Evolutionary conservation across 1,140 invertebrate species (phyloP).

Genomic region (Leptoteleia sp.): DNA sequence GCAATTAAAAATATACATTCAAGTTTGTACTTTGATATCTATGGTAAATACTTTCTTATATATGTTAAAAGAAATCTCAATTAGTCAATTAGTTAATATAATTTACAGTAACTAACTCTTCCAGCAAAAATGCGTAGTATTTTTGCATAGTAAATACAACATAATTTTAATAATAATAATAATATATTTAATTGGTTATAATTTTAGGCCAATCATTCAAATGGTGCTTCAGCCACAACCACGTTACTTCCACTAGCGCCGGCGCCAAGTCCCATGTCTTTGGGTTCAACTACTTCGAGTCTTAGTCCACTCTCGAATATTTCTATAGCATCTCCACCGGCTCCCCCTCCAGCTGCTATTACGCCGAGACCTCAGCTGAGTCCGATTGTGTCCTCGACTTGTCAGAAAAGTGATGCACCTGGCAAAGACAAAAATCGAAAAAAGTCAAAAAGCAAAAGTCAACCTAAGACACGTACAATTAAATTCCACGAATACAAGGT

Average conservation of each 20-base stretch:
- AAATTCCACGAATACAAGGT: slow-evolving; percentile 99
- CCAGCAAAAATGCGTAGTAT: no score
- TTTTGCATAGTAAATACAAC: no score
- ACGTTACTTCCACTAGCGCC: slow-evolving; percentile 81
- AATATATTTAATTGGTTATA: no score
- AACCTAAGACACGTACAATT: slow-evolving; percentile 93
- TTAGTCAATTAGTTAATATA: no score
- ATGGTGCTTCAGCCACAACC: slow-evolving; percentile 69
- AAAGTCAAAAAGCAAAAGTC: slow-evolving; percentile 94
- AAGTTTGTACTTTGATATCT: no score
- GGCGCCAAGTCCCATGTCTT: slow-evolving; percentile 84
- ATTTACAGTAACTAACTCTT: no score
- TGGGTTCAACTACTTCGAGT: slow-evolving; percentile 85
- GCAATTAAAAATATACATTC: no score
- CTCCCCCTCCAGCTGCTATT: slow-evolving; percentile 79
- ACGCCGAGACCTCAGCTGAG: slow-evolving; percentile 83
- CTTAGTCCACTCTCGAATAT: slow-evolving; percentile 86
- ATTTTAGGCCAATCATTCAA: slow-evolving; percentile 76
- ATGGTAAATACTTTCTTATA: no score
- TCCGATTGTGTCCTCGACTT: slow-evolving; percentile 70
- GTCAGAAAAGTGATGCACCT: slow-evolving; percentile 84
- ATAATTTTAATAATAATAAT: no score
- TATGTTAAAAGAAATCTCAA: no score
- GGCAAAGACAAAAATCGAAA: slow-evolving; percentile 93
- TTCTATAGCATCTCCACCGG: slow-evolving; percentile 84